Evolutionary conservation across 1,140 invertebrate species (phyloP).

Genomic region (Pogonomyrmex barbatus): DNA sequence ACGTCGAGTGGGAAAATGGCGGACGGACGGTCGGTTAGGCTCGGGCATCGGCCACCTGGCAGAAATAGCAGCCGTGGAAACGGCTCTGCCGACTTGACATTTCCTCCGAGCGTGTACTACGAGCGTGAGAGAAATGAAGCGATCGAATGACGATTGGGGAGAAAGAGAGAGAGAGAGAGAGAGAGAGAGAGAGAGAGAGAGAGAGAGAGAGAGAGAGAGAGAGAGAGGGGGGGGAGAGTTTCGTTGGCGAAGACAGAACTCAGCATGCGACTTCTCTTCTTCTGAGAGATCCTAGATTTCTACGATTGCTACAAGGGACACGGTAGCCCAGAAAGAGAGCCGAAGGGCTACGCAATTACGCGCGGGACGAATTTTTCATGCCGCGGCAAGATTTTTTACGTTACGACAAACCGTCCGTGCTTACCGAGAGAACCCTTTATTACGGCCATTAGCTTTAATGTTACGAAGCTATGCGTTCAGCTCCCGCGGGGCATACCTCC

Average conservation of each 20-base stretch:
- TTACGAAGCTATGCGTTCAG: neutral
- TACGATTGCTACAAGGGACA: neutral
- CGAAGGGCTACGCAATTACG: neutral
- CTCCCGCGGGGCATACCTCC: neutral
- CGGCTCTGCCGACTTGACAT: constrained; percentile 49
- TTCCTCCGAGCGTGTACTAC: constrained; percentile 9
- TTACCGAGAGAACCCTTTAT: constrained; percentile 28
- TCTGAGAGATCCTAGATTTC: neutral
- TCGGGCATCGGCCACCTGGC: constrained; percentile 79
- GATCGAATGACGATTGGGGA: neutral
- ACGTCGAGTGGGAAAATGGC: constrained; percentile 80
- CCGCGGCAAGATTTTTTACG: constrained; percentile 50
- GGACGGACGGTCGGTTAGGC: constrained; percentile 63
- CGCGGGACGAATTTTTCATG: constrained; percentile 30
- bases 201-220: too few species aligned
- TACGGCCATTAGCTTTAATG: constrained; percentile 55
- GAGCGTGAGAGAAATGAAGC: constrained; percentile 11
- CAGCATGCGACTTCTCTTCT: neutral
- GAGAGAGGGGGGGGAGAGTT: too few species aligned
- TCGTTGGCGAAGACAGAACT: neutral
- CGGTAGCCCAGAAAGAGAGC: neutral
- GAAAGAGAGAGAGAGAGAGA: constrained; percentile 13
- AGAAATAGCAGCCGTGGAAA: constrained; percentile 81
- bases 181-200: neutral
- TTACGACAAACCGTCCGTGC: constrained; percentile 39